Percentiles rank a stretch among this genome's conserved stretches.
These are phyloP conservation scores for Alouatta caraya DNA, from an alignment of 2,797 vertebrate species.

Conservation along the genomic window DNA sequence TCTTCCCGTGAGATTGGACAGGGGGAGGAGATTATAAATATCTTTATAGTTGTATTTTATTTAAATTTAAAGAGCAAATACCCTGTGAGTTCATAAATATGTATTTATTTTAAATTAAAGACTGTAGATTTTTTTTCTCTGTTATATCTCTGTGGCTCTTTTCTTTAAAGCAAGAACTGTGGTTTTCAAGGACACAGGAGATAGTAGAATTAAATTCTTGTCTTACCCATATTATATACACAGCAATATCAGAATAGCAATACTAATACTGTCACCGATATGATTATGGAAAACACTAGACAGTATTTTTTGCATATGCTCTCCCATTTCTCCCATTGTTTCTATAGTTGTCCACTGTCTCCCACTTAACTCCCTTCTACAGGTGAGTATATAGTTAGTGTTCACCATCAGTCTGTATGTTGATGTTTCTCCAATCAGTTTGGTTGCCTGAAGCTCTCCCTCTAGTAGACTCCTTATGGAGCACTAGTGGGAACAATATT, in stretches of 20 bases:
- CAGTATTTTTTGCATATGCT: not conserved
- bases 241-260: not conserved
- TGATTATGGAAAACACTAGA: not conserved
- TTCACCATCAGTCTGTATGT: accelerated
- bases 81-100: not conserved
- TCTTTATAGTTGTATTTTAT: not conserved
- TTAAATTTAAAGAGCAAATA: not conserved
- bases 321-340: not conserved
- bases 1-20: not conserved
- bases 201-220: not conserved
- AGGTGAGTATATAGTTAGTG: not conserved
- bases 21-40: not conserved
- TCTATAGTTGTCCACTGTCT: not conserved
- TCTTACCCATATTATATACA: not conserved
- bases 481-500: not conserved
- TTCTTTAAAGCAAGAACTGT: not conserved
- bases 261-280: not conserved
- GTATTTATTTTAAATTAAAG: not conserved
- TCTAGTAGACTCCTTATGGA: not conserved
- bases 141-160: not conserved
- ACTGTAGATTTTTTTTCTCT: not conserved
- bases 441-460: not conserved
- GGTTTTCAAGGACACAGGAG: not conserved
- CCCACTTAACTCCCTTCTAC: not conserved
- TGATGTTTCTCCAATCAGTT: not conserved